Evolutionary conservation across 2,888 invertebrate species (phyloP).

Genomic region (Drosophila colorata): DNA sequence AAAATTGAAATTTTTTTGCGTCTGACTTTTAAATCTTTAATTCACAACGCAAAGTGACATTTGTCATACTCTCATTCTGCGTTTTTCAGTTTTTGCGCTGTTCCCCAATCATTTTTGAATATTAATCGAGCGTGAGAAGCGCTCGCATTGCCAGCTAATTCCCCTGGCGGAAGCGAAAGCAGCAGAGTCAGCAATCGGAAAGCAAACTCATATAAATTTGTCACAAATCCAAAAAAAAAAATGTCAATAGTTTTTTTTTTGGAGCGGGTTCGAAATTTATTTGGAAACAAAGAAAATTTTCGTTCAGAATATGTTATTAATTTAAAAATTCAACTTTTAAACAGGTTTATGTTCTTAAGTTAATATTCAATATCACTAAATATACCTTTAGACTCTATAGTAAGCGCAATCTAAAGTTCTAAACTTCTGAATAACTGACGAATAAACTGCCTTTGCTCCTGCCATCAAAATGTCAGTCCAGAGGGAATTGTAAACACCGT

Average conservation of each 20-base stretch:
- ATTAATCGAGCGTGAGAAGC: conserved; percentile 67
- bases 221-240: neutral
- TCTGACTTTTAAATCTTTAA: conserved; percentile 39
- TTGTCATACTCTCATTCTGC: conserved; percentile 19
- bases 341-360: too few species aligned
- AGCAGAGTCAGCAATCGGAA: conserved; percentile 1
- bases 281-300: neutral
- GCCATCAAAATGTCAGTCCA: too few species aligned
- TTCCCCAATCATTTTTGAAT: conserved; percentile 59
- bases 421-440: too few species aligned
- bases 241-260: too few species aligned
- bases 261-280: neutral
- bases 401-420: neutral
- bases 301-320: neutral
- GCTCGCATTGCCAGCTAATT: conserved; percentile 40
- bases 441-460: too few species aligned
- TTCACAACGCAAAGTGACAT: conserved; percentile 24
- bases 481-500: too few species aligned
- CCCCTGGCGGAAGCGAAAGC: conserved; percentile 1
- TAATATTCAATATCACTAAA: too few species aligned
- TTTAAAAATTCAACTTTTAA: too few species aligned
- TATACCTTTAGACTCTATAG: too few species aligned
- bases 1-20: conserved; percentile 19
- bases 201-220: conserved; percentile 21
- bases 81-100: conserved; percentile 32